Conservation (phyloP, 2,888 invertebrate genomes). For the Euplagia quadripunctaria region DNA sequence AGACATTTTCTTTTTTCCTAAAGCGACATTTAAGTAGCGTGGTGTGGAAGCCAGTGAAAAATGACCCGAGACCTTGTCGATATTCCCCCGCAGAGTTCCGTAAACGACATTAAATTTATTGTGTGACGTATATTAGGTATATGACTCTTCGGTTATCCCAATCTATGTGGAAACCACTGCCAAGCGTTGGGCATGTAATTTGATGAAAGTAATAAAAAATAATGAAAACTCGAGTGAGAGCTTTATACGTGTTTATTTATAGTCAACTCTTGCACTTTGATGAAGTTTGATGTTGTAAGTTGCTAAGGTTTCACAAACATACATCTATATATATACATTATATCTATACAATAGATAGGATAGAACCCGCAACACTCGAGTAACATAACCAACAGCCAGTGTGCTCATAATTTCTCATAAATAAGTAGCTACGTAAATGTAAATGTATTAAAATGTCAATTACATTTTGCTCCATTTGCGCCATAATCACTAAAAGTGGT, state of each 20-base stretch:
- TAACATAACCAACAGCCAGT: background rate
- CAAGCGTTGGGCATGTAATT: background rate
- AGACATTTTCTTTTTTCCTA: conserved; percentile 21
- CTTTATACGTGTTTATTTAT: no score
- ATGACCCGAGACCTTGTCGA: conserved; percentile 39
- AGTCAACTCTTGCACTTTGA: no score
- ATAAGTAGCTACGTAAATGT: background rate
- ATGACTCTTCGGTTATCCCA: background rate
- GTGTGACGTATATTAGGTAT: conserved; percentile 6
- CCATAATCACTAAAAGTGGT: conserved; percentile 4
- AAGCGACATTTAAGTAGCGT: conserved; percentile 24
- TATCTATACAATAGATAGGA: no score
- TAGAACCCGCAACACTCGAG: no score
- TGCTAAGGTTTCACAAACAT: no score
- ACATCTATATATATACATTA: no score
- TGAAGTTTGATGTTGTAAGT: no score
- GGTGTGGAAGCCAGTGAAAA: conserved; percentile 23
- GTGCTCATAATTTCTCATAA: background rate
- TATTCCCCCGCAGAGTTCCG: conserved; percentile 22
- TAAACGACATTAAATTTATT: conserved; percentile 10
- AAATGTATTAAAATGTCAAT: background rate
- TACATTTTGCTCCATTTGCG: conserved; percentile 6
- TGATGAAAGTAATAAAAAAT: background rate
- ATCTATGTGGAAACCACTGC: background rate
- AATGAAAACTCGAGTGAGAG: background rate